These are phyloP conservation scores for Paralinhomoeus sp. DNA, from an alignment of 2,888 invertebrate genomes.

Conservation along the genomic window DNA sequence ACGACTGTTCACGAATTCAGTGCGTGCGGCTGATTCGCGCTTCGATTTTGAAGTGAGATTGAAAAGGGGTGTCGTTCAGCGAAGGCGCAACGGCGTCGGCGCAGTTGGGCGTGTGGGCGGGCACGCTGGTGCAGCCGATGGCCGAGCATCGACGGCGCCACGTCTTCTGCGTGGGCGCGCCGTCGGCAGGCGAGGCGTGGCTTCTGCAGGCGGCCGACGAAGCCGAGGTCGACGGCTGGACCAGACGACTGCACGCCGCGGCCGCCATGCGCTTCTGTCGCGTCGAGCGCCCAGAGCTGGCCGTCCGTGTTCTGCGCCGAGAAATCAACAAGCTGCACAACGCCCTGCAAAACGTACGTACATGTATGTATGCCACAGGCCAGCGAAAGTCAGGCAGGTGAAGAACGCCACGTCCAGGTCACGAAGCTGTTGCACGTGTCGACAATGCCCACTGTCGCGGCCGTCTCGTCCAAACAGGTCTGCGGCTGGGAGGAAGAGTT, in stretches of 20 bases:
- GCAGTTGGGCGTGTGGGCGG: too few relatives aligned
- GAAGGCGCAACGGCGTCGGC: too few relatives aligned
- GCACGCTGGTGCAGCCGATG: slow-evolving; percentile 94
- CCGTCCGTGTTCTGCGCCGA: neutral
- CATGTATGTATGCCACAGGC: too few relatives aligned
- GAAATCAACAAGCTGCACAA: slow-evolving; percentile 4
- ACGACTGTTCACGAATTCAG: too few relatives aligned
- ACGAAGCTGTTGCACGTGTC: slow-evolving; percentile 4
- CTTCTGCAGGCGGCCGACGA: slow-evolving; percentile 38
- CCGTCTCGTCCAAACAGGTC: slow-evolving; percentile 3
- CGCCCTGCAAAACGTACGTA: neutral
- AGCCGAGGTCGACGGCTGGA: slow-evolving; percentile 4
- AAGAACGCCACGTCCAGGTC: too few relatives aligned
- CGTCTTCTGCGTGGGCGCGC: slow-evolving; percentile 90
- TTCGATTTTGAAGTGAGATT: too few relatives aligned
- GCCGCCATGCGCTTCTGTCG: slow-evolving; percentile 1
- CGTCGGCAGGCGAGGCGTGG: slow-evolving; percentile 91
- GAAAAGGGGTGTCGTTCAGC: too few relatives aligned
- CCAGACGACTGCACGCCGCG: slow-evolving; percentile 1
- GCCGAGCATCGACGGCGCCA: slow-evolving; percentile 95
- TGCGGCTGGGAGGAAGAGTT: slow-evolving; percentile 6
- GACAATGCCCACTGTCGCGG: slow-evolving; percentile 5
- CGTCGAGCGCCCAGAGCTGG: neutral
- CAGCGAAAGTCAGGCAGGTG: too few relatives aligned
- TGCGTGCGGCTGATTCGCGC: too few relatives aligned